phyloP scores from a whole-genome alignment of 2,888 invertebrate species.

The Sphaeridia pumilis region DNA sequence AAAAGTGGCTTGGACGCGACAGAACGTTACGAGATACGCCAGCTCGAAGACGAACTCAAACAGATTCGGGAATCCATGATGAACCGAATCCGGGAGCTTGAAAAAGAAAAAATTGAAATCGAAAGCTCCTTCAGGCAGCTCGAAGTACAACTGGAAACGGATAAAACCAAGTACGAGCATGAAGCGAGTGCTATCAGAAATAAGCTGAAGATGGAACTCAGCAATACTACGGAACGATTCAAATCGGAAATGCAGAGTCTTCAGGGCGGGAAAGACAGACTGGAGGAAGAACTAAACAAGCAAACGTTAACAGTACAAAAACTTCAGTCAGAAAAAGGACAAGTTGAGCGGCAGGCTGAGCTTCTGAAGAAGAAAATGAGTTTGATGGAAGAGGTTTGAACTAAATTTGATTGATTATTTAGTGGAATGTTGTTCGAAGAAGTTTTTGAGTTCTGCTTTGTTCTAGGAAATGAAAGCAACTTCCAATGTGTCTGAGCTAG shows the following conservation, averaged over 20 bases:
- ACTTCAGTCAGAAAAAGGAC: slow-evolving; percentile 25
- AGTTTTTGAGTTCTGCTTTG: too few relatives aligned
- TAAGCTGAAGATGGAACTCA: slow-evolving; percentile 24
- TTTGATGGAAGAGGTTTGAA: slow-evolving; percentile 14
- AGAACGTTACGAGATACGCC: slow-evolving; percentile 28
- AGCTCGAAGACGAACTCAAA: slow-evolving; percentile 27
- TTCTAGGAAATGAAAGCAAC: not conserved
- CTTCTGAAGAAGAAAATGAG: slow-evolving; percentile 22
- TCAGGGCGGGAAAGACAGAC: slow-evolving; percentile 23
- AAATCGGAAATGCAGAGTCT: slow-evolving; percentile 19
- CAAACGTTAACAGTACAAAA: slow-evolving; percentile 18
- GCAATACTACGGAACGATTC: slow-evolving; percentile 16
- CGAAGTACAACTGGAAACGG: slow-evolving; percentile 21
- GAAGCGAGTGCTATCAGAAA: slow-evolving; percentile 17
- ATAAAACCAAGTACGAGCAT: slow-evolving; percentile 30
- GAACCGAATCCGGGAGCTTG: slow-evolving; percentile 24
- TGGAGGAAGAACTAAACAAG: slow-evolving; percentile 21
- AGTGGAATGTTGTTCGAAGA: too few relatives aligned
- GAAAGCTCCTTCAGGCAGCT: slow-evolving; percentile 29
- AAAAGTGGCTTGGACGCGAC: slow-evolving; percentile 26
- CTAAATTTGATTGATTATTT: too few relatives aligned
- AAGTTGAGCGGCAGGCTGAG: slow-evolving; percentile 22
- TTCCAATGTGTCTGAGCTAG: not conserved
- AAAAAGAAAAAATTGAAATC: slow-evolving; percentile 28
- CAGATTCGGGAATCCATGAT: slow-evolving; percentile 27